Conservation (phyloP, 2,888 invertebrate species). For the Tribolium freemani region DNA sequence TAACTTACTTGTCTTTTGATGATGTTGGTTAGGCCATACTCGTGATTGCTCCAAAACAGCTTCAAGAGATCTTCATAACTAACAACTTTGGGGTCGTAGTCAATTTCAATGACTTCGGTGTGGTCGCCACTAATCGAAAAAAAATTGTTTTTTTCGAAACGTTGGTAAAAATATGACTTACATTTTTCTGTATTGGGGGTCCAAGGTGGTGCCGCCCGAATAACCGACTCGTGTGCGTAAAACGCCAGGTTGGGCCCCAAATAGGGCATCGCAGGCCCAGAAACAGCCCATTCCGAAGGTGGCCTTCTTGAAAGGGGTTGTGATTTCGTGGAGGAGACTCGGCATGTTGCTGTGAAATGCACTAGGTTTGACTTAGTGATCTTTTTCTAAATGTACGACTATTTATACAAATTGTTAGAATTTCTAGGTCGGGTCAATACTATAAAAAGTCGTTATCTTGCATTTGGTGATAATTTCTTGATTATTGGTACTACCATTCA, state of each 20-base stretch:
- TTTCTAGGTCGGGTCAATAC: constrained; percentile 23
- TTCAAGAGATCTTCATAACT: constrained; percentile 82
- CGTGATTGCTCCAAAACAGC: constrained; percentile 94
- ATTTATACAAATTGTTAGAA: constrained; percentile 3
- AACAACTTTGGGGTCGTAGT: constrained; percentile 86
- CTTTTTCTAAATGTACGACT: neutral
- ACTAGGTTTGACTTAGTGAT: neutral
- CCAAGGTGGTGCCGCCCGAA: constrained; percentile 85
- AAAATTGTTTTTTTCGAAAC: constrained; percentile 4
- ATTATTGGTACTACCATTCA: neutral
- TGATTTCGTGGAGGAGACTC: constrained; percentile 75
- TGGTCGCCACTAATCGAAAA: constrained; percentile 85
- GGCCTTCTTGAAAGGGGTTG: constrained; percentile 78
- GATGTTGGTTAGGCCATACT: constrained; percentile 85
- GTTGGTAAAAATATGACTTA: constrained; percentile 71
- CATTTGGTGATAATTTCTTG: neutral
- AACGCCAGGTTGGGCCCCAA: constrained; percentile 82
- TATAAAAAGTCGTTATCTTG: constrained; percentile 6
- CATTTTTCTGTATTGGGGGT: constrained; percentile 89
- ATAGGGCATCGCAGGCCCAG: constrained; percentile 91
- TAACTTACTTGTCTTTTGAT: constrained; percentile 82
- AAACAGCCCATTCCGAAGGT: constrained; percentile 96
- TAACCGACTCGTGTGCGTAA: constrained; percentile 94
- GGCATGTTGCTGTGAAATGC: constrained; percentile 57
- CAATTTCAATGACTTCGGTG: constrained; percentile 93